phyloP scores from a whole-genome alignment of 2,797 vertebrate species.

The Tapera naevia region DNA sequence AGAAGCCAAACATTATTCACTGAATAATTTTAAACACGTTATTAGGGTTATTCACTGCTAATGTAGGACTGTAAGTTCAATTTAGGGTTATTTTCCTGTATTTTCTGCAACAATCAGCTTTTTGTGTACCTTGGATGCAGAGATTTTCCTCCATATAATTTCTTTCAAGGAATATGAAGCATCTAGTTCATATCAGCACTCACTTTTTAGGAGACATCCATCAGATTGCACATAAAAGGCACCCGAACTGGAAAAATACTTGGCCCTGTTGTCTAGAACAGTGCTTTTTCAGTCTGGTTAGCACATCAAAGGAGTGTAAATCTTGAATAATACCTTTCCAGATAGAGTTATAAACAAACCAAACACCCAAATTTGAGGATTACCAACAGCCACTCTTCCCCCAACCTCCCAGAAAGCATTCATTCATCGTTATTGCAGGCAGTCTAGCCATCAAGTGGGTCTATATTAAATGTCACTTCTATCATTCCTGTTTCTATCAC shows the following conservation, averaged over 20 bases:
- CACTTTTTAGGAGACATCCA: not conserved
- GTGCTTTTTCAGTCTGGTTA: not conserved
- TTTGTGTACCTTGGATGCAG: not conserved
- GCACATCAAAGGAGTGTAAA: not conserved
- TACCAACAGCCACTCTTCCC: not conserved
- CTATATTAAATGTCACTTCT: not conserved
- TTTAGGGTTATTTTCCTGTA: not conserved
- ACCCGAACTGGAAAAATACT: not conserved
- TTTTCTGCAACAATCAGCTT: not conserved
- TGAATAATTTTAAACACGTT: constrained; percentile 7
- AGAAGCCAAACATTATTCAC: constrained; percentile 36
- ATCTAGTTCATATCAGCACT: not conserved
- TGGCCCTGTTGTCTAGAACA: not conserved
- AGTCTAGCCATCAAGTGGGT: not conserved
- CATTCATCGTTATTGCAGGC: not conserved
- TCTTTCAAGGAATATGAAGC: not conserved
- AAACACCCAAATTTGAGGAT: not conserved
- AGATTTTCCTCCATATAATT: not conserved
- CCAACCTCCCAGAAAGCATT: not conserved
- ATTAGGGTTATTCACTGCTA: constrained; percentile 8
- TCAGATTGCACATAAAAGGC: not conserved
- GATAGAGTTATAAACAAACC: not conserved
- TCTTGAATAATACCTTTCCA: not conserved
- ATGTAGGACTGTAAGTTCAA: not conserved
- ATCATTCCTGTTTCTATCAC: not conserved